A percentile compares a stretch with the other conserved stretches of the same genome.
phyloP scores from a whole-genome alignment of 2,888 invertebrate species.

The Tromatobia lineatoria region DNA sequence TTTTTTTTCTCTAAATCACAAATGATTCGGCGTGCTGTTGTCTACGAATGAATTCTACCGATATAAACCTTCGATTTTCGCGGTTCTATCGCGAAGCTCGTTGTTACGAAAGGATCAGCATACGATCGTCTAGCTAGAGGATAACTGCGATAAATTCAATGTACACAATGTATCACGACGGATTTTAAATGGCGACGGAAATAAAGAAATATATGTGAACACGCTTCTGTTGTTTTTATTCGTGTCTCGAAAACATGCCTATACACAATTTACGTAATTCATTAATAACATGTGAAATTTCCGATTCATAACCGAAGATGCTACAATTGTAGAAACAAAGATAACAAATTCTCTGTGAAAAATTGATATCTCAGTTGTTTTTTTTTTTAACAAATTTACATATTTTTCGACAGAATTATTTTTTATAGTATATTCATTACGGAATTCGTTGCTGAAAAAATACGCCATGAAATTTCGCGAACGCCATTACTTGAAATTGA shows the following conservation, averaged over 20 bases:
- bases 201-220: slow-evolving; percentile 54
- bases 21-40: too few species aligned
- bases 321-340: slow-evolving; percentile 47
- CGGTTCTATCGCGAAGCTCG: not conserved
- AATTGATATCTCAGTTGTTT: slow-evolving; percentile 34
- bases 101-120: not conserved
- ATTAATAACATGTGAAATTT: slow-evolving; percentile 26
- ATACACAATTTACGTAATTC: slow-evolving; percentile 45
- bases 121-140: not conserved
- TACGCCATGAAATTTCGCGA: slow-evolving; percentile 16
- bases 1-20: not conserved
- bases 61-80: not conserved
- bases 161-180: slow-evolving; percentile 18
- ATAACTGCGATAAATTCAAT: slow-evolving; percentile 16
- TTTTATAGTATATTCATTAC: slow-evolving; percentile 27
- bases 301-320: slow-evolving; percentile 29
- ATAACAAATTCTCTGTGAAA: slow-evolving; percentile 24
- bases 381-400: too few species aligned
- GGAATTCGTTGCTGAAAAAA: slow-evolving; percentile 45
- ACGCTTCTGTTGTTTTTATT: slow-evolving; percentile 54
- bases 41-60: not conserved
- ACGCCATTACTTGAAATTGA: not conserved
- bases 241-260: slow-evolving; percentile 7
- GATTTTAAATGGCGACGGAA: slow-evolving; percentile 30
- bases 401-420: not conserved